Base-by-base conservation (phyloP, 2,113 vertebrate genomes). In the Sarotherodon lohbergeri region DNA sequence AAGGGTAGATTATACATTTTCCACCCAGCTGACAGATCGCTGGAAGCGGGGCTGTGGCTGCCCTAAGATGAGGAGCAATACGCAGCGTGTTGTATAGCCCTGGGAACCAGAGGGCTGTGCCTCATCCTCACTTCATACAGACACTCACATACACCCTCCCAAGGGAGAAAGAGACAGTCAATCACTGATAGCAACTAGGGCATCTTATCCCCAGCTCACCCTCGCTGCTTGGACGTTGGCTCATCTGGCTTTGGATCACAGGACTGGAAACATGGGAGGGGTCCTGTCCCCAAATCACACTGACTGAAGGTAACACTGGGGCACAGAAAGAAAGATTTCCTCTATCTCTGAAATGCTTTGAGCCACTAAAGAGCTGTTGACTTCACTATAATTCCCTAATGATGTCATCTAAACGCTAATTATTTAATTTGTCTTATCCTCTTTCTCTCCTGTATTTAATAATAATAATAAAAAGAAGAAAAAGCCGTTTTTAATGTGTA, bases 171-270 rank as follows among this genome's bases (percentile, higher is more conserved):
- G 82, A 88, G 85, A 87, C 90, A 90, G 88, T 93, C 94, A 79
- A 91, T 95, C 94, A 91, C 84, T 91, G 89, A 79, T 84, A 88
- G 91, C 94, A 95, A 95, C 93, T 88, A 87, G 86, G 92, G 92
- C 93, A 92, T 90, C 90, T 95, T 94, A 85, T 91, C 92, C 93
- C 90, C 84, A 9, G 57, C 81, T 94, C 89, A 93, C 89, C 93
- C 90, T 80, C 50, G 63, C 68, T 27, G 71, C 55, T 85, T 90
- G 89, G 89, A 92, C 39, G 14, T 10, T 79, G 81, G 83, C 86
- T 94, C 91, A 71, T 91, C 86, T 90, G 91, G 90, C 85, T 92
- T 57, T 81, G 85, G 63, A 85, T 89, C 85, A 86, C 73, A 87
- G 84, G 57, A 89, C 79, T 56, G 56, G 81, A 88, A 83, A 84